Conservation (phyloP, 2,113 vertebrate species). For the Microtus montanus region DNA sequence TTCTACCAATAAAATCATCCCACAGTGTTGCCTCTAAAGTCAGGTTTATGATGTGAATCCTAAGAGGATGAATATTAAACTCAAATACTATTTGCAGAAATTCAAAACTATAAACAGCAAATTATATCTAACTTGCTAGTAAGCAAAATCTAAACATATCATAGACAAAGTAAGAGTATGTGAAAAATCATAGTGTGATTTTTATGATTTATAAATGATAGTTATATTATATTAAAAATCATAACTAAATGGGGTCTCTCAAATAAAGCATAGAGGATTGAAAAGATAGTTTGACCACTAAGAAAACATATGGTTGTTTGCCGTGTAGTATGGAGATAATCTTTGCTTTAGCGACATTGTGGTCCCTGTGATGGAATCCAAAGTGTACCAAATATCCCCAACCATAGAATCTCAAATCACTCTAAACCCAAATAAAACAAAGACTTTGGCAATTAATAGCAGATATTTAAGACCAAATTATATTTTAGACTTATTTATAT, state of each 20-base stretch:
- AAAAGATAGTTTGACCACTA: constrained; percentile 72
- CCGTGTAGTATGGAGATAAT: constrained; percentile 52
- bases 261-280: constrained; percentile 2
- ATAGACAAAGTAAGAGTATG: constrained; percentile 50
- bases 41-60: background rate
- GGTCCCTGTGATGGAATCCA: background rate
- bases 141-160: constrained; percentile 48
- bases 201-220: no score
- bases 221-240: no score
- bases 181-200: background rate
- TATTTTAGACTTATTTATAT: constrained; percentile 81
- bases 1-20: constrained; percentile 5
- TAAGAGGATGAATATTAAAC: constrained; percentile 14
- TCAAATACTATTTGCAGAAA: background rate
- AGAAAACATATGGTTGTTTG: constrained; percentile 67
- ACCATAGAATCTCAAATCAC: constrained; percentile 65
- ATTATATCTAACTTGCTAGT: background rate
- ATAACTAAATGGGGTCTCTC: background rate
- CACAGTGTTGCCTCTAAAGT: background rate
- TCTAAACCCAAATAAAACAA: constrained; percentile 74
- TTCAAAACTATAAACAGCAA: constrained; percentile 25
- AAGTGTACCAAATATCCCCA: constrained; percentile 43
- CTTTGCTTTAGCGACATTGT: constrained; percentile 57
- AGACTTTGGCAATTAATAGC: constrained; percentile 77
- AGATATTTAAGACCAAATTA: constrained; percentile 78